Base-by-base conservation (phyloP, 2,113 vertebrate genomes). In the Fregetta grallaria region DNA sequence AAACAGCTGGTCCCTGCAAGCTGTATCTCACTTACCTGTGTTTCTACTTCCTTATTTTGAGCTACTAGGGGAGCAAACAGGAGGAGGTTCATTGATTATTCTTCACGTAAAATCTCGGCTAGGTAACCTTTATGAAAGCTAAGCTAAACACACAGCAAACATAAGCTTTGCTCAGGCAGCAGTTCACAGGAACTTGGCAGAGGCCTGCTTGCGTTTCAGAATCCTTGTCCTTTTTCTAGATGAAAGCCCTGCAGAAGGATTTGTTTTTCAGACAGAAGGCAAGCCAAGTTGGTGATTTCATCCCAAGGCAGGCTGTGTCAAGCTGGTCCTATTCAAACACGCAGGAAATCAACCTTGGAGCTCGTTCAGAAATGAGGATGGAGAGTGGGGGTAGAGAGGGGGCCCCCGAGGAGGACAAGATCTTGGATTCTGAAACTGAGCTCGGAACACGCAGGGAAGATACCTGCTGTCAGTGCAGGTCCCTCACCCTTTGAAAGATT, bases 231-330 rank as follows among this genome's bases (percentile, higher is more conserved):
- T 97, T 88, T 95, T 58, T 82, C 92, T 94, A 95, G 88, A 97
- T 97, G 96, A 97, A 97, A 97, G 95, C 96, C 93, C 95, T 71
- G 77, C 94, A 96, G 96, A 97, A 94, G 88, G 93, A 94, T 97
- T 97, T 97, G 91, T 96, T 96, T 97, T 95, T 82, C 95, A 97
- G 96, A 95, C 94, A 90, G 95, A 90, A 96, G 76, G 90, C 94
- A 96, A 97, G 97, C 97, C 97, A 97, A 97, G 92, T 97, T 96
- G 96, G 95, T 97, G 97, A 97, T 97, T 97, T 97, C 97, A 97
- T 97, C 94, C 92, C 88, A 77, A 97, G 95, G 94, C 97, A 97
- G 96, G 96, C 97, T 97, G 94, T 97, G 95, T 97, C 97, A 97
- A 97, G 97, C 97, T 97, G 96, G 96, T 94, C 93, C 94, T 92